Base-by-base conservation (phyloP, 2,888 invertebrate genomes). In the Thysanoteuthis rhombus region DNA sequence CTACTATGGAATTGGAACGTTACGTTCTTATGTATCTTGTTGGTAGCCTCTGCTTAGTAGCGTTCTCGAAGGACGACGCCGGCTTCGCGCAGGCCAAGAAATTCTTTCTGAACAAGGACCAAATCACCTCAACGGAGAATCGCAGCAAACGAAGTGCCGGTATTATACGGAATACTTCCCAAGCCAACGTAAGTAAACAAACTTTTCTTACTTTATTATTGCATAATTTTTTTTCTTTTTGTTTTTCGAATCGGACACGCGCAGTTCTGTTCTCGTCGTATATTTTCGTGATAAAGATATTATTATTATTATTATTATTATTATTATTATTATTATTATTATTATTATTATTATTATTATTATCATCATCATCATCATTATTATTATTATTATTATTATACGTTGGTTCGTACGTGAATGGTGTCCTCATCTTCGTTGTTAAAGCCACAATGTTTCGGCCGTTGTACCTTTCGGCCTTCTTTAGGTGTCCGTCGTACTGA, bases 141-240 rank as follows among this genome's bases (percentile, higher is more conserved):
- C 75, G 75, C 75, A 75, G 75, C 19, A 75, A 75, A 75, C 10
- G 75, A 10, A 75, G 75, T 36, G 75, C 75, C n/a, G 75, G 75
- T n/a, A n/a, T 75, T 75, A 75, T 75, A 75, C 75, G 75, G 75
- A 75, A 36, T 75, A 75, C 75, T 36, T n/a, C 75, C 12, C 75
- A 75, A 75, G 75, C 75, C 75, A 75, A 75, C 75, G 75, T 75
- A 75, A 75, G 75, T 75, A 75, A n/a, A 75, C n/a, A n/a, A 75
- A 36, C 12, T 75, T 75, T 75, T 36, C 12, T 75, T 75, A 2
- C 36, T 75, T n/a, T 52, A 25, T 52, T 42, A 42, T 42, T 42
- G 42, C 16, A 42, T 42, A 42, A 8, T 42, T 47, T 47, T 47
- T 10, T 47, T 47, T 47, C 6, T 12, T 42, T 42, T 42, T 42